A percentile compares a stretch with the other conserved stretches of the same genome.
These are phyloP conservation scores for Mercenaria mercenaria DNA, from an alignment of 1,140 invertebrate species.

Conservation along the genomic window DNA sequence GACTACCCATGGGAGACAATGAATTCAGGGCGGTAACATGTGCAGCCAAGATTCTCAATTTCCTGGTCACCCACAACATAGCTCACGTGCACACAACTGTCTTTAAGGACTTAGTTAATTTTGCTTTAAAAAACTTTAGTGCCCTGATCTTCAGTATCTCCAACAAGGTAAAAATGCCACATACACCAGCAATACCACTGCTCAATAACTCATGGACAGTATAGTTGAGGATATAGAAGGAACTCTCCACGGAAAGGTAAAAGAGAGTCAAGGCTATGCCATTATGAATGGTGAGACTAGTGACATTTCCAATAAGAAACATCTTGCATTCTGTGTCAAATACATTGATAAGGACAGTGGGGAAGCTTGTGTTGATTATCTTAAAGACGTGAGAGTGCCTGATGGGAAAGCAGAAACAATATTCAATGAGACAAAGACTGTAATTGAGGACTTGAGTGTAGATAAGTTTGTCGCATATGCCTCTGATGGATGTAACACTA, in stretches of 20 bases:
- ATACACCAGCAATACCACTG: conserved; percentile 26
- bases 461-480: conserved; percentile 44
- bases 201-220: neutral
- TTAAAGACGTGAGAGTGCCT: conserved; percentile 11
- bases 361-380: conserved; percentile 5
- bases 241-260: neutral
- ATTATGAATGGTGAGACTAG: conserved; percentile 26
- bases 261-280: conserved; percentile 30
- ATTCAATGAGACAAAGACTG: conserved; percentile 17
- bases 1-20: conserved; percentile 30
- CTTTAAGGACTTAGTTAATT: conserved; percentile 15
- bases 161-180: conserved; percentile 11
- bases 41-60: neutral
- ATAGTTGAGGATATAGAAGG: conserved; percentile 22
- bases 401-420: conserved; percentile 43
- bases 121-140: neutral
- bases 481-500: conserved; percentile 56
- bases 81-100: conserved; percentile 1
- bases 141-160: conserved; percentile 8
- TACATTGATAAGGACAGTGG: conserved; percentile 21
- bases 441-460: neutral
- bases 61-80: conserved; percentile 1
- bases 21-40: neutral
- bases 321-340: conserved; percentile 41
- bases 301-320: conserved; percentile 23